Base-by-base conservation (phyloP, 1,140 invertebrate genomes). In the Macrotrachela quadricornifera region DNA sequence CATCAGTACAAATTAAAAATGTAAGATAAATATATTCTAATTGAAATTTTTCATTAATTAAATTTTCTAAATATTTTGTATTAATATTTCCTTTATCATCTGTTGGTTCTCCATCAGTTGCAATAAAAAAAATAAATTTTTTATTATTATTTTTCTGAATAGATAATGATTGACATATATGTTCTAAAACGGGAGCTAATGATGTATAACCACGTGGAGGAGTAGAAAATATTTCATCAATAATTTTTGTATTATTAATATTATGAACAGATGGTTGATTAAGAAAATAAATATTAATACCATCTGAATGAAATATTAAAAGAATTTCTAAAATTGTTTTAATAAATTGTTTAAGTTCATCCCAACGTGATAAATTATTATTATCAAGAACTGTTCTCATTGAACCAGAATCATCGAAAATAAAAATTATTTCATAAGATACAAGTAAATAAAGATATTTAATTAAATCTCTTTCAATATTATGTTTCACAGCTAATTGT, bases 71-170 rank as follows among this genome's bases (percentile, higher is more conserved):
- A 11, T n/a, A 17, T 8, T 45, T 37, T 8, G 36, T 51, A 21
- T 51, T 42, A 12, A 45, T 18, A n/a, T 21, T 40, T 17, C 50
- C 50, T 18, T 51, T 16, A 30, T 51, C 50, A 18, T 51, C 42
- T 9, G 50, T 51, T 9, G 50, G 50, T 46, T 51, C 42, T 17
- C 50, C 50, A 46, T 51, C 50, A 6, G 50, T 51, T 39, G 45
- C 50, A 38, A 46, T 16, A 30, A 51, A 44, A 16, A 51, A 44
- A 1, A 51, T 13, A 15, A 51, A 39, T 44, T 51, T 51, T 39
- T 30, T 51, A 17, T 51, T 42, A 9, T 12, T 42, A 4, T 44
- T 17, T 18, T 21, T 42, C 11, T 1, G 14, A 17, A 17, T 15
- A 38, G 17, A 21, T 39, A 44, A 44, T 13, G 15, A 38, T 10